A percentile compares a stretch with the other conserved stretches of the same genome.
Conservation (phyloP, 2,888 invertebrate species). For the Epicampocera succincta region DNA sequence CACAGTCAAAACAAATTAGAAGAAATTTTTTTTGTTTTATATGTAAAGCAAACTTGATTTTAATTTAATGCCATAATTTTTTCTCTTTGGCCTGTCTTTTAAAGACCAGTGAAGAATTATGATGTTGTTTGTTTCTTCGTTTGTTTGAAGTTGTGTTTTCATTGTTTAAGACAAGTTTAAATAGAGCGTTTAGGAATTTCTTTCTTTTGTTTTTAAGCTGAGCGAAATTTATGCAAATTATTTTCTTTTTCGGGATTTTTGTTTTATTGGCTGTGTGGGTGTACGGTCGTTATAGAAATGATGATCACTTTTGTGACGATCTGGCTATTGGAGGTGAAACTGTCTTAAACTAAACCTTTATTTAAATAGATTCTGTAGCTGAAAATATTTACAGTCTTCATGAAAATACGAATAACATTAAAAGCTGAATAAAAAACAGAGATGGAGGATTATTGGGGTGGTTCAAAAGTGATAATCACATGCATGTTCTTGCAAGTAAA, state of each 20-base stretch:
- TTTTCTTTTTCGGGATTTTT: slow-evolving; percentile 48
- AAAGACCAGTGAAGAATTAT: slow-evolving; percentile 45
- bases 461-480: no score
- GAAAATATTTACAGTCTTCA: no score
- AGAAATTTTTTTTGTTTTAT: slow-evolving; percentile 30
- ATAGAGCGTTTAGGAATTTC: slow-evolving; percentile 19
- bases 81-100: not conserved
- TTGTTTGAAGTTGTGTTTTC: slow-evolving; percentile 18
- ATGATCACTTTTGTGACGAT: slow-evolving; percentile 38
- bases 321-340: slow-evolving; percentile 59
- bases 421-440: no score
- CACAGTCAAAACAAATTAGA: slow-evolving; percentile 23
- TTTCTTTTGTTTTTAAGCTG: slow-evolving; percentile 3
- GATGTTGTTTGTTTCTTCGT: slow-evolving; percentile 8
- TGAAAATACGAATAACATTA: no score
- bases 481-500: no score
- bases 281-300: slow-evolving; percentile 20
- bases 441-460: no score
- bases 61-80: slow-evolving; percentile 30
- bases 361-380: not conserved
- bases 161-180: slow-evolving; percentile 48
- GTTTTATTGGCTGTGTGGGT: slow-evolving; percentile 19
- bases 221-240: slow-evolving; percentile 62
- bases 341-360: slow-evolving; percentile 45
- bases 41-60: slow-evolving; percentile 47